Evolutionary conservation across 2,888 invertebrate genomes (phyloP).

Genomic region (Epinotia bilunana): DNA sequence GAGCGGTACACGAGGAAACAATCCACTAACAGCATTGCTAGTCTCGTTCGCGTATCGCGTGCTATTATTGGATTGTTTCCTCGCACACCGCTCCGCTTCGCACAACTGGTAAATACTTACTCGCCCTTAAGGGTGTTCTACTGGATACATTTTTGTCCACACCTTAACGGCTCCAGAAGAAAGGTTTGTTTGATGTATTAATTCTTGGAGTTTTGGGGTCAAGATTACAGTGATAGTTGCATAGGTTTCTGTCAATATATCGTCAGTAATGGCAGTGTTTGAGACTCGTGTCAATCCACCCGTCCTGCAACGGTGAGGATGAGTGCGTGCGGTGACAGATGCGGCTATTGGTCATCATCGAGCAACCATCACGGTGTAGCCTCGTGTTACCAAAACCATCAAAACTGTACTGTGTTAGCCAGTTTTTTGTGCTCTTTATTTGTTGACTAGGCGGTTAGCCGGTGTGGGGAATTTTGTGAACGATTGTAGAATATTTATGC

Average conservation of each 20-base stretch:
- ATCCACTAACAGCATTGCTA: too few relatives aligned
- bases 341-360: conserved; percentile 49
- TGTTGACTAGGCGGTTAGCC: conserved; percentile 35
- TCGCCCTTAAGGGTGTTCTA: not conserved
- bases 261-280: not conserved
- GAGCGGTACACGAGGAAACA: too few relatives aligned
- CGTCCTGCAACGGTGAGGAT: conserved; percentile 29
- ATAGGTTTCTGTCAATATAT: not conserved
- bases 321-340: conserved; percentile 39
- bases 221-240: not conserved
- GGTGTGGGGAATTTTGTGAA: conserved; percentile 1
- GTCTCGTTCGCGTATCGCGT: too few relatives aligned
- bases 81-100: too few relatives aligned
- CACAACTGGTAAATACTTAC: too few relatives aligned
- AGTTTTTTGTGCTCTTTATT: conserved; percentile 12
- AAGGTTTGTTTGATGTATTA: not conserved
- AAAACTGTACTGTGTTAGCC: conserved; percentile 6
- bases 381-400: conserved; percentile 54
- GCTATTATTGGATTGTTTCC: too few relatives aligned
- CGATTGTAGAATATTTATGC: not conserved
- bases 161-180: not conserved
- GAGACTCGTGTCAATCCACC: not conserved
- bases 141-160: not conserved
- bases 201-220: not conserved
- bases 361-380: conserved; percentile 59